Base-by-base conservation (phyloP, 2,888 invertebrate species). In the Julus scanicus region DNA sequence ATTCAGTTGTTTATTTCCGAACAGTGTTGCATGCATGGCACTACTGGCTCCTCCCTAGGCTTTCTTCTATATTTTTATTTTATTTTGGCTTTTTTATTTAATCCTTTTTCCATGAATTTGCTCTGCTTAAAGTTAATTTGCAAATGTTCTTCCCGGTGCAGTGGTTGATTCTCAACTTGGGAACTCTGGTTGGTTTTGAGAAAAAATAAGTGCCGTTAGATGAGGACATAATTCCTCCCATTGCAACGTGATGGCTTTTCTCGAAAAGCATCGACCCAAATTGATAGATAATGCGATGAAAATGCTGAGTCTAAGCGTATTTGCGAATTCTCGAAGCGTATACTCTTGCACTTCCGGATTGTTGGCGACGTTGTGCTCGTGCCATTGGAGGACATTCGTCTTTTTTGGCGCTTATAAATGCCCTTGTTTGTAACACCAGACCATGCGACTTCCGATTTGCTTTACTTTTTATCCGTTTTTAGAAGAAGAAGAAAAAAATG, bases 361-460 rank as follows among this genome's bases (percentile, higher is more conserved):
- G 63, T n/a, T 63, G 63, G 63, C 63, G 63, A 63, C 63, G 9
- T 5, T 20, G 63, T n/a, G 63, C 20, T n/a, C 15, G 53, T 53
- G 15, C 0, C 17, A 17, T 53, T 13, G 11, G 11, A 53, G 17
- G 17, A 17, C 53, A 17, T 17, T 17, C 53, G 53, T 53, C 53
- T 53, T 53, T 17, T 15, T 1, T 17, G 53, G 17, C 53, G 53
- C 53, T 53, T 53, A 53, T 53, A 53, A 53, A 53, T 53, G 53
- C 53, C 63, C 63, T 63, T 63, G 63, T 63, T 63, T 20, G 63
- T 63, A 20, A 8, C 63, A 63, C 63, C n/a, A 20, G 20, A n/a
- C n/a, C 63, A 63, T 63, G 63, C 63, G 4, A 63, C 20, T 63
- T 63, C 63, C 63, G 63, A 63, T 63, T 63, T 63, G 63, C 63